Evolutionary conservation across 1,140 invertebrate genomes (phyloP), one percentile per base, ranked within the genome.

Genomic region (Protaetia brevitarsis): DNA sequence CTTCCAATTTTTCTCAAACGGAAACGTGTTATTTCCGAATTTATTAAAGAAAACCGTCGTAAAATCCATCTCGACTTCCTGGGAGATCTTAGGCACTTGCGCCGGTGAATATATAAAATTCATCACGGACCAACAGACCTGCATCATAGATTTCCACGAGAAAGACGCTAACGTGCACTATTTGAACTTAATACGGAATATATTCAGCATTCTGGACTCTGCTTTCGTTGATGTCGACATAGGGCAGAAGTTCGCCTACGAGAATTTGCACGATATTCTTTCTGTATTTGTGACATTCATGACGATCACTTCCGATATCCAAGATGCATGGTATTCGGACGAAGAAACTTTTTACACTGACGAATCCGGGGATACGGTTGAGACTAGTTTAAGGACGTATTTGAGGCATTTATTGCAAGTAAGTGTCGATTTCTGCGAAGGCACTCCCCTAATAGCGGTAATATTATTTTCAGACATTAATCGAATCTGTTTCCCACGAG

Each of bases 241-340:
- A 21, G 57, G 34, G 8, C 16, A 31, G 26, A 19, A 34, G 19
- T 61, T 28, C 10, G 36, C 60, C 7, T 61, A 23, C 8, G 30
- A 59, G 27, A 26, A 37, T 23, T 13, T 66, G 13, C 36, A 30
- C 11, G 65, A 66, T 60, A 16, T 66, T 21, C 21, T 66, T 26
- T 56, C 36, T 27, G 28, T 61, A 11, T 27, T 62, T 19, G 37
- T 66, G 29, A 23, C 60, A 5, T 66, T 66, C 51, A 60, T 66
- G 65, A 31, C 21, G 29, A 51, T 66, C 34, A 56, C 65, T 0
- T n/a, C 28, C 27, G 65, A 66, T 16, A 23, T 51, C 6, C 57
- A 66, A 19, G 13, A 28, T 27, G 7, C 19, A 13, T 66, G 65
- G 65, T 41, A 45, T 60, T 41, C 19, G 41, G 65, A 66, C 21